Conservation (phyloP, 2,888 invertebrate species). For the Chelonus formosanus region DNA sequence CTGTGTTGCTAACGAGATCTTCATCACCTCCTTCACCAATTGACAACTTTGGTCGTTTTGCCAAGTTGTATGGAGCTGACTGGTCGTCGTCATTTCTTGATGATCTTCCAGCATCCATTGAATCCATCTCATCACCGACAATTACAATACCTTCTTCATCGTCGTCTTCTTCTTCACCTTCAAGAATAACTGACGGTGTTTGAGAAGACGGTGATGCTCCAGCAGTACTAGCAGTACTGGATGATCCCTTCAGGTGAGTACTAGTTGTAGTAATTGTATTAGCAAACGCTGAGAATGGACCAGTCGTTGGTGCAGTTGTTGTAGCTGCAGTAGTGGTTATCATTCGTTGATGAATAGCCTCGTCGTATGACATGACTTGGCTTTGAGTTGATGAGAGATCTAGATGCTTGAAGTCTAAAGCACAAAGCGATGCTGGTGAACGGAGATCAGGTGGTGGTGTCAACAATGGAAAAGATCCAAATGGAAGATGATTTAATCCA, state of each 20-base stretch:
- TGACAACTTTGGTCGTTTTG: conserved; percentile 71
- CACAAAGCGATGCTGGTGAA: conserved; percentile 68
- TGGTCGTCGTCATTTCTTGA: conserved; percentile 65
- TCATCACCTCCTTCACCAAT: conserved; percentile 69
- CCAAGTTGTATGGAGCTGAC: conserved; percentile 76
- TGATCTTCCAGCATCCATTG: conserved; percentile 53
- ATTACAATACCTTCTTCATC: conserved; percentile 80
- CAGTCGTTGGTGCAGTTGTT: conserved; percentile 62
- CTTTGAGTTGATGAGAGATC: conserved; percentile 68
- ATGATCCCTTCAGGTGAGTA: conserved; percentile 61
- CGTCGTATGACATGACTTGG: conserved; percentile 62
- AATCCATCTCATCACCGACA: conserved; percentile 74
- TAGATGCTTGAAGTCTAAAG: conserved; percentile 74
- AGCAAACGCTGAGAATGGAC: conserved; percentile 70
- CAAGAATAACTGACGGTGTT: conserved; percentile 52
- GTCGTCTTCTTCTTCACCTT: conserved; percentile 62
- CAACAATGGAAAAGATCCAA: conserved; percentile 80
- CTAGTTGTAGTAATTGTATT: conserved; percentile 6
- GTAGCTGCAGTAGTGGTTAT: conserved; percentile 65
- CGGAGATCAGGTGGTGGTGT: conserved; percentile 76
- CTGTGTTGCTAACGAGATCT: conserved; percentile 70
- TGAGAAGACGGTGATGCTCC: conserved; percentile 59
- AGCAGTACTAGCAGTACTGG: conserved; percentile 65
- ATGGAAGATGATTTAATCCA: conserved; percentile 77
- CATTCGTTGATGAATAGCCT: conserved; percentile 71